Evolutionary conservation across 2,888 invertebrate species (phyloP), one percentile per base, ranked within the genome.

Genomic region (Ryuthela nishihirai): DNA sequence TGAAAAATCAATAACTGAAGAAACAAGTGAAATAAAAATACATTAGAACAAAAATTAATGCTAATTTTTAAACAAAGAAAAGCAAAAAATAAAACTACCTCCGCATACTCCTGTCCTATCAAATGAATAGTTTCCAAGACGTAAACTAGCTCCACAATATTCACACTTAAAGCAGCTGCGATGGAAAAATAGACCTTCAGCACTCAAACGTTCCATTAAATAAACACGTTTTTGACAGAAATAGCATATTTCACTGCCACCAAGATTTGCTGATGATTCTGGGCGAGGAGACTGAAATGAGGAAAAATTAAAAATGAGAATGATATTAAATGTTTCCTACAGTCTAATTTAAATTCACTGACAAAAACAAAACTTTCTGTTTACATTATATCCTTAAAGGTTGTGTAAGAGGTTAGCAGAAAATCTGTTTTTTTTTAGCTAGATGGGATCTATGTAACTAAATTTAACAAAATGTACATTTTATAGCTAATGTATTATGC

Each of bases 111-210:
- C 83, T 65, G 85, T 84, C 17, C 82, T 78, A 72, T 87, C 85
- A 70, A 83, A 86, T 38, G 83, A 79, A 70, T 87, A 87, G 55
- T 83, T 85, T 40, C 82, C 88, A 40, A 92, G 82, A 41, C 92
- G 81, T 40, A 97, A 80, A 59, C 85, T 85, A 4, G 86, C 83
- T 69, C 85, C 85, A 76, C 95, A 97, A 73, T 91, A 90, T 74
- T 92, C 88, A 77, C 97, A 97, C 62, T 89, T 85, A 78, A 97
- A 89, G 77, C 97, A 97, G 39, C 87, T 86, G 54, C 93, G 83
- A 76, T 97, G 95, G 73, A 95, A 84, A 71, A 88, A 88, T 69
- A 88, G 81, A 15, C 92, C 92, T 78, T 91, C 90, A 3, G 93
- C 90, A 40, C 84, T 85, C 64, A 93, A 82, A 64, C 89, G 82